Percentiles rank a stretch among this genome's conserved stretches.
Evolutionary conservation across 2,888 invertebrate species (phyloP).

Genomic region (Nysson spinosus): DNA sequence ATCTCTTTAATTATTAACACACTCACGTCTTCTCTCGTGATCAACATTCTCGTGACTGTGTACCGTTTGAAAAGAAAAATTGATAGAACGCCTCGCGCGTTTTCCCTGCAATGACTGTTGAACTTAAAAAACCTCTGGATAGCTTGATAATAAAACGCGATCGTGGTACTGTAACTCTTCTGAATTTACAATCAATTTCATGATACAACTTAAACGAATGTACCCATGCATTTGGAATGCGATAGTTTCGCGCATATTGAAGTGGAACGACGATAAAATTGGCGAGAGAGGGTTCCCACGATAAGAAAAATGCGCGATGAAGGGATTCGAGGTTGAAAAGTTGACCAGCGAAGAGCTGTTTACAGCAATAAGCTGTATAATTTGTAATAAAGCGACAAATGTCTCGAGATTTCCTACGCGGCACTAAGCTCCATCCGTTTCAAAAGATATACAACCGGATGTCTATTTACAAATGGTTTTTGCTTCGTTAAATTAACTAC

Average conservation of each 20-base stretch:
- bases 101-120: no score
- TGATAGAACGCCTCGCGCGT: no score
- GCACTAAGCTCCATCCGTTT: neutral
- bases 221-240: no score
- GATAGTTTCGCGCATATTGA: neutral
- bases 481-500: neutral
- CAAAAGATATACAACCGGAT: neutral
- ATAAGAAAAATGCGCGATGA: conserved; percentile 1
- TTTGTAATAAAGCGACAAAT: neutral
- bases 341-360: neutral
- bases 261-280: neutral
- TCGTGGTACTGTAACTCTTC: no score
- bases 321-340: conserved; percentile 10
- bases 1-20: no score
- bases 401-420: neutral
- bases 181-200: no score
- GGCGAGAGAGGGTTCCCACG: neutral
- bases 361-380: neutral
- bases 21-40: no score
- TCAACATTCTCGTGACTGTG: no score
- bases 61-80: no score
- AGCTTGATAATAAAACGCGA: no score
- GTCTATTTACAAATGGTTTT: conserved; percentile 1
- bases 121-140: no score
- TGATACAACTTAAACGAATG: no score